Evolutionary conservation across 2,888 invertebrate genomes (phyloP).

Genomic region (Bugula neritina): DNA sequence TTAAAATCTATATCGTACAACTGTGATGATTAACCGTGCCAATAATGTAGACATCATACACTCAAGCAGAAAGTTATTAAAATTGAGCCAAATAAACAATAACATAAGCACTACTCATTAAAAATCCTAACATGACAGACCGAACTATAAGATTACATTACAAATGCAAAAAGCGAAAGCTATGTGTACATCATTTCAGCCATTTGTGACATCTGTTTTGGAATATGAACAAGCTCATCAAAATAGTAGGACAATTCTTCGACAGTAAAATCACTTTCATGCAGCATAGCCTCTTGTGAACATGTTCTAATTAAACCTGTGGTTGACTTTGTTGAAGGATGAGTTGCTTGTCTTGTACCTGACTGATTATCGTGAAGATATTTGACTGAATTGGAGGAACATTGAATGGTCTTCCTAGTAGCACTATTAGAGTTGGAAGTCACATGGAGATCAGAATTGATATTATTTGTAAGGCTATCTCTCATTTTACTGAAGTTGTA

Average conservation of each 20-base stretch:
- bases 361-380: background rate
- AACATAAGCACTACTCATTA: too few relatives aligned
- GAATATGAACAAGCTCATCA: constrained; percentile 90
- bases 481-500: background rate
- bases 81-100: too few relatives aligned
- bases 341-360: background rate
- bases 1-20: too few relatives aligned
- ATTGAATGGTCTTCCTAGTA: background rate
- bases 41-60: too few relatives aligned
- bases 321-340: background rate
- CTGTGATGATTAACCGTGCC: too few relatives aligned
- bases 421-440: too few relatives aligned
- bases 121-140: too few relatives aligned
- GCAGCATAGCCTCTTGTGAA: constrained; percentile 71
- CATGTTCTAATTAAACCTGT: constrained; percentile 54
- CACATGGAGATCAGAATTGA: background rate
- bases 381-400: background rate
- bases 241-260: constrained; percentile 92
- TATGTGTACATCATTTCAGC: constrained; percentile 95
- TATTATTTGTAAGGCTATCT: background rate
- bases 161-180: constrained; percentile 27
- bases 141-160: too few relatives aligned
- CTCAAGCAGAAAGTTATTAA: too few relatives aligned
- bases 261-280: constrained; percentile 70
- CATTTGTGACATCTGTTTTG: constrained; percentile 95